phyloP scores from a whole-genome alignment of 2,113 vertebrate genomes.

The Sylvicapra grimmia region DNA sequence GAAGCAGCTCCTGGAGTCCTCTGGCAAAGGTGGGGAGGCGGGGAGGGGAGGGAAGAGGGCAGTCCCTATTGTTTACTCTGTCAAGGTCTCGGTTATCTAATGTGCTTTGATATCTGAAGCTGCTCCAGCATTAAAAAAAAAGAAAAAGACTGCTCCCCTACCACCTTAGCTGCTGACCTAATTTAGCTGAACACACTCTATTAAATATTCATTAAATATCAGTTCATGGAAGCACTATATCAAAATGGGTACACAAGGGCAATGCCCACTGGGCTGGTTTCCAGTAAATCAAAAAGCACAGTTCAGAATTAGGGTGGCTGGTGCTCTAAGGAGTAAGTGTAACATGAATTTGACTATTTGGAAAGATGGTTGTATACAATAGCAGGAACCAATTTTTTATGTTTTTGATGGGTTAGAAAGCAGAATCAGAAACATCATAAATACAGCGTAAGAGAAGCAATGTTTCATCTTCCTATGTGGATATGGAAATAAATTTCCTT shows the following conservation, averaged over 20 bases:
- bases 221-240: constrained; percentile 39
- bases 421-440: background rate
- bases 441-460: background rate
- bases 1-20: background rate
- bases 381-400: background rate
- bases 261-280: constrained; percentile 31
- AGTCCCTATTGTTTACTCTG: background rate
- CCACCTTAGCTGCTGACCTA: constrained; percentile 48
- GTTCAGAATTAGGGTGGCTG: background rate
- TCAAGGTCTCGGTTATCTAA: background rate
- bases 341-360: background rate
- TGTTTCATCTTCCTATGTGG: background rate
- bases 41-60: background rate
- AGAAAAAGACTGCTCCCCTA: background rate
- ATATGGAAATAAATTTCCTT: background rate
- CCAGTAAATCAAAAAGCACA: constrained; percentile 23
- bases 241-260: constrained; percentile 42
- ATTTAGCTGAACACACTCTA: constrained; percentile 42
- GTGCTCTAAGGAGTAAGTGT: background rate
- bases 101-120: background rate
- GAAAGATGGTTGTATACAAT: background rate
- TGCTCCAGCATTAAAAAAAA: background rate
- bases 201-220: constrained; percentile 68
- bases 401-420: background rate
- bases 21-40: background rate